Evolutionary conservation across 2,797 vertebrate species (phyloP).

Genomic region (Sebastes hubbsi): DNA sequence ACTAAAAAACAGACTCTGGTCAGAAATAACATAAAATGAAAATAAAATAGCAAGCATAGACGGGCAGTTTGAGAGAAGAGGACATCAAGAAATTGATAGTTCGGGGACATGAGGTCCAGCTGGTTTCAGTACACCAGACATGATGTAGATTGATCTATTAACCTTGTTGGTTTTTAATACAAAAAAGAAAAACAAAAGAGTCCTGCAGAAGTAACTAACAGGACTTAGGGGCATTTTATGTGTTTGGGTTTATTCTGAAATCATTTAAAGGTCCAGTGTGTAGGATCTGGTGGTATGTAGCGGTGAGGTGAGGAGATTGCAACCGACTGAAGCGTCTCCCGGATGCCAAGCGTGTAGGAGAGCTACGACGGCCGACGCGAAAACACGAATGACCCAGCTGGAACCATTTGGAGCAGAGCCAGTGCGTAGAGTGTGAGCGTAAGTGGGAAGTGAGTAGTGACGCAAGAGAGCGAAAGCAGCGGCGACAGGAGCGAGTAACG

Average conservation of each 20-base stretch:
- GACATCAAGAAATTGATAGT: conserved; percentile 8
- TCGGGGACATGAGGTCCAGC: background rate
- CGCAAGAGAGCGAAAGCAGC: too few species aligned
- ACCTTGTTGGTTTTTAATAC: background rate
- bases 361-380: too few species aligned
- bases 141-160: background rate
- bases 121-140: background rate
- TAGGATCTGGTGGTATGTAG: too few species aligned
- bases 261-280: background rate
- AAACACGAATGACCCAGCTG: too few species aligned
- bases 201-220: background rate
- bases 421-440: too few species aligned
- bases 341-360: accelerated
- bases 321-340: too few species aligned
- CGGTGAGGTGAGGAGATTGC: too few species aligned
- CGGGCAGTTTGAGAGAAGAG: background rate
- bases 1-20: background rate
- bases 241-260: background rate
- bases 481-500: too few species aligned
- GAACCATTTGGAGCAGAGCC: too few species aligned
- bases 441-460: too few species aligned
- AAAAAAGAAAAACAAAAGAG: background rate
- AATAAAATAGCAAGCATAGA: background rate
- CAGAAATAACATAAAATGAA: background rate
- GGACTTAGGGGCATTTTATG: background rate